Conservation (phyloP, 2,113 vertebrate species). For the Neodon shergylaensis region DNA sequence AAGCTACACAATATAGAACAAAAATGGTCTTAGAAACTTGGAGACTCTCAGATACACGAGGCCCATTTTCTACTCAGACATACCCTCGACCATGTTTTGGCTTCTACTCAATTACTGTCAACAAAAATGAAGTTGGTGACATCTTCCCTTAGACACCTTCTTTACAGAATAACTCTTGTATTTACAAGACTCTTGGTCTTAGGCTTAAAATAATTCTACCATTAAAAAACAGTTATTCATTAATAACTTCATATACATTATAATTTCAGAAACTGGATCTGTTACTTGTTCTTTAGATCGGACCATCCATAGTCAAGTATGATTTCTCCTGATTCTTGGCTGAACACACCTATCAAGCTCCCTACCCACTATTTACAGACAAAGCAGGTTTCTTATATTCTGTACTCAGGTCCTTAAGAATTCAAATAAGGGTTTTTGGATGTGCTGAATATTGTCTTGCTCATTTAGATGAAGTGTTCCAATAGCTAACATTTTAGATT, state of each 20-base stretch:
- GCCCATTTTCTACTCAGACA: not conserved
- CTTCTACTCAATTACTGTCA: not conserved
- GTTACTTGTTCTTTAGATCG: not conserved
- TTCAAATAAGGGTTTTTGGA: not conserved
- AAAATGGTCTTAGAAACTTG: not conserved
- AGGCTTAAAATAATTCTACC: not conserved
- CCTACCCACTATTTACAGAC: not conserved
- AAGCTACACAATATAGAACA: not conserved
- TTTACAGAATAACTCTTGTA: constrained; percentile 9
- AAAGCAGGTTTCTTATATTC: not conserved
- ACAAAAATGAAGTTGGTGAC: not conserved
- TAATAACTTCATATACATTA: not conserved
- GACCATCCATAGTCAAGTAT: not conserved
- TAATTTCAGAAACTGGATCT: not conserved
- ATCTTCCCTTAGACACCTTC: not conserved
- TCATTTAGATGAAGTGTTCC: not conserved
- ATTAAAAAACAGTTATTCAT: not conserved
- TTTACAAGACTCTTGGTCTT: not conserved
- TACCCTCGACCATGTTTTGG: not conserved
- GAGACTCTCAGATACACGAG: not conserved
- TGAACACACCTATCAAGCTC: not conserved
- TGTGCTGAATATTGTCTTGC: not conserved
- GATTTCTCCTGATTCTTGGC: not conserved
- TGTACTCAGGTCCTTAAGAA: not conserved
- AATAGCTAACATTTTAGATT: not conserved